A percentile compares a stretch with the other conserved stretches of the same genome.
Evolutionary conservation across 1,140 invertebrate genomes (phyloP).

Genomic region (honey bee (Apis mellifera)): DNA sequence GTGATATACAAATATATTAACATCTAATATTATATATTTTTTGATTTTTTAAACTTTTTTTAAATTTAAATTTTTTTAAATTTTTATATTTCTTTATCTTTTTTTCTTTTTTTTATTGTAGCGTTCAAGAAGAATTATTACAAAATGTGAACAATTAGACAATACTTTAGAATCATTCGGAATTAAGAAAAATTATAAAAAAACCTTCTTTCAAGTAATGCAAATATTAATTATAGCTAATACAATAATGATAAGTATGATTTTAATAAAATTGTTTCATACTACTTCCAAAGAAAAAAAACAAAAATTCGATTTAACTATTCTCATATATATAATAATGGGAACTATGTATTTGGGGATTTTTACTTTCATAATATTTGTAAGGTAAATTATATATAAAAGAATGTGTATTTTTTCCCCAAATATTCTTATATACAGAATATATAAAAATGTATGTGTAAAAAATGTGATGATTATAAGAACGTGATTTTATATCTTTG

Average conservation of each 20-base stretch:
- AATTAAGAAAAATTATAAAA: background rate
- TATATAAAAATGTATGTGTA: no score
- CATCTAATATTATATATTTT: background rate
- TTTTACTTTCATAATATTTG: background rate
- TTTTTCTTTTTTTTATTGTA: background rate
- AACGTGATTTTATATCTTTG: no score
- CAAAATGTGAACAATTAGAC: background rate
- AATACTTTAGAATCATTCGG: background rate
- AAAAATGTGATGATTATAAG: no score
- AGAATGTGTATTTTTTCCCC: no score
- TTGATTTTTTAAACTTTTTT: no score
- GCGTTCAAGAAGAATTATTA: background rate
- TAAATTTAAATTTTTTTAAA: no score
- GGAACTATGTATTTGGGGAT: background rate
- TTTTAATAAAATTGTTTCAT: background rate
- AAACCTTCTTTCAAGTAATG: background rate
- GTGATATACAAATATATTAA: background rate
- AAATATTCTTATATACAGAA: no score
- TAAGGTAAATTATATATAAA: background rate
- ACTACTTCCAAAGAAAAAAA: accelerated
- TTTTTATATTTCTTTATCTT: background rate
- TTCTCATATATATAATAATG: no score
- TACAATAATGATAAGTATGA: background rate
- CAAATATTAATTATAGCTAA: background rate
- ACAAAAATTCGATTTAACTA: background rate